These are phyloP conservation scores for Eptatretus atami DNA, from an alignment of 2,797 vertebrate species.

Conservation along the genomic window DNA sequence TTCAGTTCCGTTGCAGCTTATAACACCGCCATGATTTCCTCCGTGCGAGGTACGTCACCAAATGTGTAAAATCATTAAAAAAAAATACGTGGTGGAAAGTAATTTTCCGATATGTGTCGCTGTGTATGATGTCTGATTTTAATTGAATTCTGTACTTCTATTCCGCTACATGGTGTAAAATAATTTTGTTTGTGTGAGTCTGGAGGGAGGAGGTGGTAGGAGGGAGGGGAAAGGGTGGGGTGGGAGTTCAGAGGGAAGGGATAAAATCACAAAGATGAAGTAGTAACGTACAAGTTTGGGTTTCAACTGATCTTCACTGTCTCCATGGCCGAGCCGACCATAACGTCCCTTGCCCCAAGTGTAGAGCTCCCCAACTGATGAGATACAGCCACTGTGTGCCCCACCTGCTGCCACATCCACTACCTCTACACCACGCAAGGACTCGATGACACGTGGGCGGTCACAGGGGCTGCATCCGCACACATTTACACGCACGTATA, in stretches of 20 bases:
- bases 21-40: no score
- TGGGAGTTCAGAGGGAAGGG: neutral
- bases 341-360: constrained; percentile 95
- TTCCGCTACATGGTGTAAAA: no score
- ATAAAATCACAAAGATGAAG: neutral
- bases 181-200: no score
- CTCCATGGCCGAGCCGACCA: constrained; percentile 67
- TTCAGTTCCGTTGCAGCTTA: no score
- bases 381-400: constrained; percentile 82
- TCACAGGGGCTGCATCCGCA: constrained; percentile 43
- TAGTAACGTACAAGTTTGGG: constrained; percentile 44
- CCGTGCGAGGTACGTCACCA: no score
- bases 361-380: constrained; percentile 71
- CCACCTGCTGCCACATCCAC: constrained; percentile 78
- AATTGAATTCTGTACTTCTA: no score
- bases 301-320: constrained; percentile 93
- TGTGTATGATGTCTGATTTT: no score
- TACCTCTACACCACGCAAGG: constrained; percentile 67
- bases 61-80: no score
- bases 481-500: neutral
- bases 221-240: neutral
- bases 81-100: no score
- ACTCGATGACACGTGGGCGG: constrained; percentile 80
- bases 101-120: no score
- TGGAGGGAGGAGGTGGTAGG: neutral